Evolutionary conservation across 2,888 invertebrate species (phyloP), one percentile per base, ranked within the genome.

Genomic region (Andrena chrysosceles): DNA sequence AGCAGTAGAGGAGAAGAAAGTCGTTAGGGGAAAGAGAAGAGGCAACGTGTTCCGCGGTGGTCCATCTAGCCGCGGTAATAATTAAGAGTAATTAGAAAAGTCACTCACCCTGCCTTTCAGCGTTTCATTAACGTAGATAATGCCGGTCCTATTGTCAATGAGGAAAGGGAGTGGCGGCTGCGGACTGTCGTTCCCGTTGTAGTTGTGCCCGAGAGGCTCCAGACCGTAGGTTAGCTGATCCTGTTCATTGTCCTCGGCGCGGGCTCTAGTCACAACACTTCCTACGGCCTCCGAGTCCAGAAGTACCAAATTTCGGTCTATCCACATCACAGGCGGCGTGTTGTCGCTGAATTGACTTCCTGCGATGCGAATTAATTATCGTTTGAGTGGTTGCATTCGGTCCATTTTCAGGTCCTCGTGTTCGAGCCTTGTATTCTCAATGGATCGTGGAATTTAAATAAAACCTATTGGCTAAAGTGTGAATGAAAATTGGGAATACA

Each of bases 51-150:
- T 56, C 42, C 16, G 42, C 42, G 23, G 23, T 56, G 23, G 56
- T 56, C 23, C 10, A 56, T 56, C 2, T 26, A 23, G 23, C 42
- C 20, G 56, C 56, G 23, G 23, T 20, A 26, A 20, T 26, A 26
- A 23, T 23, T 23, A 26, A 23, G 52, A n/a, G 10, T 64, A 49
- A 73, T 59, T 49, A 49, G 42, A 42, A 42, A 42, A 42, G 16
- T 42, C 7, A 94, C 95, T 95, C 95, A 98, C 98, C 95, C 96
- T 95, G 91, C 97, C 97, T 89, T 94, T 94, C 48, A 98, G 95
- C 0, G 97, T 96, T 91, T 97, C 96, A 90, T 97, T 98, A 67
- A 98, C 95, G 89, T 96, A 96, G 70, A 98, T 97, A 5, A 96
- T 96, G 42, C 98, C 98, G 0, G 96, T 97, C 3, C 94, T 94